Percentiles rank a stretch among this genome's conserved stretches.
Conservation (phyloP, 2,797 vertebrate genomes). For the Falco rusticolus region DNA sequence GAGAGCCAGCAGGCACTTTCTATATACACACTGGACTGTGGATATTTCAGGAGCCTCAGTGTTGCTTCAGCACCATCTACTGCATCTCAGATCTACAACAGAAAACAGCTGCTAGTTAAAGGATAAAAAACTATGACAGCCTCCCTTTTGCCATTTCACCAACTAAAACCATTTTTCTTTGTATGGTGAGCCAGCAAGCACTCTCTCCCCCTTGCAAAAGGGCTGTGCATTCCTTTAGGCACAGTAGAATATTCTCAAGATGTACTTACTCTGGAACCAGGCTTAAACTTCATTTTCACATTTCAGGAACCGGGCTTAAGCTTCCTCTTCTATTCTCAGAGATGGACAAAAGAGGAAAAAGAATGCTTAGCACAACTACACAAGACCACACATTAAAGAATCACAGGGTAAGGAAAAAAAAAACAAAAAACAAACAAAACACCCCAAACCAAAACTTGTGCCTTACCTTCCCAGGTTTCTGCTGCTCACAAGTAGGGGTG, state of each 20-base stretch:
- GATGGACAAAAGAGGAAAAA: not conserved
- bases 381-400: not conserved
- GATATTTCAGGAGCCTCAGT: conserved; percentile 21
- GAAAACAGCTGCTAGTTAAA: conserved; percentile 55
- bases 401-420: not conserved
- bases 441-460: not conserved
- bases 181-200: not conserved
- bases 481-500: not conserved
- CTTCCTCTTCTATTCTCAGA: not conserved
- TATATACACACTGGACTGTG: not conserved
- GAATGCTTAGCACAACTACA: not conserved
- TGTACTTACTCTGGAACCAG: not conserved
- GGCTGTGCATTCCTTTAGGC: not conserved
- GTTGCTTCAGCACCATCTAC: conserved; percentile 63
- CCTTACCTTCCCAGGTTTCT: conserved; percentile 15
- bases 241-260: not conserved
- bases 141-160: not conserved
- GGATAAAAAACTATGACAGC: not conserved
- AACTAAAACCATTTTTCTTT: not conserved
- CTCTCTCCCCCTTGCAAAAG: not conserved
- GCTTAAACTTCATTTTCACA: not conserved
- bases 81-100: conserved; percentile 52
- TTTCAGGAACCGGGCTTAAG: not conserved
- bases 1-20: not conserved
- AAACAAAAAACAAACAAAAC: not conserved